A percentile compares a stretch with the other conserved stretches of the same genome.
Evolutionary conservation across 2,113 vertebrate genomes (phyloP).

Genomic region (Triplophysa siluroides): DNA sequence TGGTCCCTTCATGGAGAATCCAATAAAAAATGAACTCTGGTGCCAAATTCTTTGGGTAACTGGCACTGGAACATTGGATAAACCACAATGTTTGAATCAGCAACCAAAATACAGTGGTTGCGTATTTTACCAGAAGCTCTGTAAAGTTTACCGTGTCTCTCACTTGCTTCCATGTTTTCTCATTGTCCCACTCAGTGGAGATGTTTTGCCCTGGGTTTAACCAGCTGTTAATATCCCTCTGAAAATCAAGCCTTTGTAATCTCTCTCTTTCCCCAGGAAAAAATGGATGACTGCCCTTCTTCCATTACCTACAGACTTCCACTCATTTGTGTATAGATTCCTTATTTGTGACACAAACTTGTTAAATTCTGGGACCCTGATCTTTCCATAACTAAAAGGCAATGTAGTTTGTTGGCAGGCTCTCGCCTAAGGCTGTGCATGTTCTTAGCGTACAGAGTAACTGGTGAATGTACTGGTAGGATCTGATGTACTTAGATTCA

Average conservation of each 20-base stretch:
- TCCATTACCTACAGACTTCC: conserved; percentile 64
- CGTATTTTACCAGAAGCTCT: conserved; percentile 53
- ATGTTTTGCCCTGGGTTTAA: conserved; percentile 12
- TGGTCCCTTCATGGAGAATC: conserved; percentile 70
- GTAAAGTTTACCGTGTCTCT: conserved; percentile 55
- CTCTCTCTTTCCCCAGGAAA: conserved; percentile 61
- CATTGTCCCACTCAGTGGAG: conserved; percentile 59
- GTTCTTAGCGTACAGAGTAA: fast-evolving
- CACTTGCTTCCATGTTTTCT: conserved; percentile 60
- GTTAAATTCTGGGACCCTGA: not conserved
- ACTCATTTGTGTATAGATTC: conserved; percentile 44
- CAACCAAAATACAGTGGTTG: conserved; percentile 38
- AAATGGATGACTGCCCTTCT: conserved; percentile 65
- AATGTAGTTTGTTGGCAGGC: conserved; percentile 60
- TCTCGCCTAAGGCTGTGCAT: conserved; percentile 13
- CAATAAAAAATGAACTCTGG: conserved; percentile 64
- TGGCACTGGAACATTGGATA: conserved; percentile 63
- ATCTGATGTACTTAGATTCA: not conserved
- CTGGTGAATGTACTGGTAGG: not conserved
- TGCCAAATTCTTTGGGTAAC: conserved; percentile 32
- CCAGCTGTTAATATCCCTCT: conserved; percentile 46
- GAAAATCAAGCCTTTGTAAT: conserved; percentile 60
- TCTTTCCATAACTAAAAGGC: conserved; percentile 65
- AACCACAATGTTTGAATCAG: conserved; percentile 49
- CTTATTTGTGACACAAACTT: conserved; percentile 61